A percentile compares a stretch with the other conserved stretches of the same genome.
Evolutionary conservation across 2,797 vertebrate genomes (phyloP).

Genomic region (Enteromius anoplus): DNA sequence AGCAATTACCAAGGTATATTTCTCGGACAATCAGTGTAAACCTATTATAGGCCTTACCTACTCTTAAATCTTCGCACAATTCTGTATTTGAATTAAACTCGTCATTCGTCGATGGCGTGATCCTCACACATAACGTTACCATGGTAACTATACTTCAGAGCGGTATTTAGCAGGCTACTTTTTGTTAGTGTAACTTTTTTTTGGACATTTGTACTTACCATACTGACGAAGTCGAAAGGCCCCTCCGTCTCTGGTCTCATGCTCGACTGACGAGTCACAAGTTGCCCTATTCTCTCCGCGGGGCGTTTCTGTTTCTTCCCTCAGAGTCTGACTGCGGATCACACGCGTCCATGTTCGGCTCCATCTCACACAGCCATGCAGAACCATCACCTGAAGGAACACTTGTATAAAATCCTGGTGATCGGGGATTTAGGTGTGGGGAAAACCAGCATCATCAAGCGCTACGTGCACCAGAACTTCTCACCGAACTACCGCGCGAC

Average conservation of each 20-base stretch:
- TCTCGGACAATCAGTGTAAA: not conserved
- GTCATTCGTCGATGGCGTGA: not conserved
- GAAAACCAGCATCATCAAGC: slow-evolving; percentile 95
- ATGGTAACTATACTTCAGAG: not conserved
- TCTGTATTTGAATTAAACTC: not conserved
- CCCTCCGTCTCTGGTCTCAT: slow-evolving; percentile 37
- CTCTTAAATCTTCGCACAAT: not conserved
- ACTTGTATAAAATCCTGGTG: slow-evolving; percentile 95
- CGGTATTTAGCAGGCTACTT: not conserved
- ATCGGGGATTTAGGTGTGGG: slow-evolving; percentile 96
- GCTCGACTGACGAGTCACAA: slow-evolving; percentile 48
- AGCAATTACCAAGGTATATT: not conserved
- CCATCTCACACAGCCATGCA: slow-evolving; percentile 74
- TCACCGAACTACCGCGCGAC: slow-evolving; percentile 92
- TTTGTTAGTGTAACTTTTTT: not conserved
- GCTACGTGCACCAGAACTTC: slow-evolving; percentile 95
- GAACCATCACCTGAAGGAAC: slow-evolving; percentile 82
- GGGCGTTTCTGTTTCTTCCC: slow-evolving; percentile 37
- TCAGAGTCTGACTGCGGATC: not conserved
- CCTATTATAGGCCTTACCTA: not conserved
- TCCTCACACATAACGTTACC: not conserved
- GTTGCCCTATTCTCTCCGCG: slow-evolving; percentile 26
- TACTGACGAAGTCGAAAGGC: not conserved
- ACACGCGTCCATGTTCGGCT: slow-evolving; percentile 37
- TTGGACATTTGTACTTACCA: not conserved